Conservation (phyloP, 2,888 invertebrate genomes). For the Ochlodes sylvanus region DNA sequence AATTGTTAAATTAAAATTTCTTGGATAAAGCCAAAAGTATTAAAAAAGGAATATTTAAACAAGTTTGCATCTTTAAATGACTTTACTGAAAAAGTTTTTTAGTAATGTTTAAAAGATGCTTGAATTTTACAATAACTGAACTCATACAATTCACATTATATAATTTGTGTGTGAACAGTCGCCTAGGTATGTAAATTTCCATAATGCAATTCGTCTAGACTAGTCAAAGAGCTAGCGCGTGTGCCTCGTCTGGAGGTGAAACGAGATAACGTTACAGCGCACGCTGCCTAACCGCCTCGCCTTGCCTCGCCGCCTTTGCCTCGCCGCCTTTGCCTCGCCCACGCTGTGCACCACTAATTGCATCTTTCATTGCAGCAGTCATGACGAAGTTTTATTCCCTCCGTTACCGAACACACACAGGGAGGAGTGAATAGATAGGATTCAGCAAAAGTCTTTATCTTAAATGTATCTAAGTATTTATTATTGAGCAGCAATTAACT, state of each 20-base stretch:
- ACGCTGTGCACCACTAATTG: conserved; percentile 14
- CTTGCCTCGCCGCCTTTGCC: background rate
- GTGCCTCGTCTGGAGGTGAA: conserved; percentile 70
- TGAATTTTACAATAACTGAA: conserved; percentile 17
- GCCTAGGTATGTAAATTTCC: conserved; percentile 69
- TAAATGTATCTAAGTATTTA: too few relatives aligned
- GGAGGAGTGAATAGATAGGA: too few relatives aligned
- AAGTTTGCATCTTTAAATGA: background rate
- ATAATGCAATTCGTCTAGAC: conserved; percentile 84
- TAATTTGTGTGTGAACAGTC: conserved; percentile 61
- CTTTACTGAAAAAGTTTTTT: background rate
- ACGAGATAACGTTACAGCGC: conserved; percentile 15
- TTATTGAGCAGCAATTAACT: too few relatives aligned
- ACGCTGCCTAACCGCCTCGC: background rate
- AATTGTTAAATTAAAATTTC: too few relatives aligned
- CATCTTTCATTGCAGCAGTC: conserved; percentile 11
- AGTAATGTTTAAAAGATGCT: conserved; percentile 6
- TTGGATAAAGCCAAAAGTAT: too few relatives aligned
- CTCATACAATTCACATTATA: conserved; percentile 45
- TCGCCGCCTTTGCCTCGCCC: background rate
- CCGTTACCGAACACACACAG: too few relatives aligned
- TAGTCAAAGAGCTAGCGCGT: conserved; percentile 66
- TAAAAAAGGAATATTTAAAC: too few relatives aligned
- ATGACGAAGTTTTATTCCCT: too few relatives aligned
- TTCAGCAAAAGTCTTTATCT: too few relatives aligned